Evolutionary conservation across 1,140 invertebrate species (phyloP).

Genomic region (Polyergus mexicanus): DNA sequence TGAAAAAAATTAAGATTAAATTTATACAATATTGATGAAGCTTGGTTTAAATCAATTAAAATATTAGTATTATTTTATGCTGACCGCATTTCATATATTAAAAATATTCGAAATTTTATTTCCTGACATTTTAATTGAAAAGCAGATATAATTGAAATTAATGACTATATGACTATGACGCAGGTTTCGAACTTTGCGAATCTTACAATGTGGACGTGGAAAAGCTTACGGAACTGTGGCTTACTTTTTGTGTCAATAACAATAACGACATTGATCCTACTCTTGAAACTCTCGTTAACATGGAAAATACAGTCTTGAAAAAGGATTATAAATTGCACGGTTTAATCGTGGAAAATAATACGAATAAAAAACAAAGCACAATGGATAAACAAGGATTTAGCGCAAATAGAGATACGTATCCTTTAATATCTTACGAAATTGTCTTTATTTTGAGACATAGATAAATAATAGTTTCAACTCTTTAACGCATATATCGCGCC

Average conservation of each 20-base stretch:
- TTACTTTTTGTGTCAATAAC: slow-evolving; percentile 79
- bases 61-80: neutral
- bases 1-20: neutral
- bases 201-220: slow-evolving; percentile 80
- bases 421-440: slow-evolving; percentile 66
- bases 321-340: slow-evolving; percentile 15
- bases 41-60: too few relatives aligned
- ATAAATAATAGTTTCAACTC: neutral
- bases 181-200: slow-evolving; percentile 83
- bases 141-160: neutral
- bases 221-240: slow-evolving; percentile 83
- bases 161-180: neutral
- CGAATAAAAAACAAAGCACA: slow-evolving; percentile 5
- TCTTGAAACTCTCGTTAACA: slow-evolving; percentile 77
- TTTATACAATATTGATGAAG: neutral
- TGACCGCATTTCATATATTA: neutral
- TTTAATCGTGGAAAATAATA: neutral
- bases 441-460: neutral
- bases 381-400: neutral
- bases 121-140: neutral
- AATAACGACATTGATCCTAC: slow-evolving; percentile 78
- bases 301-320: slow-evolving; percentile 76
- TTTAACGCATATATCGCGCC: neutral
- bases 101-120: neutral
- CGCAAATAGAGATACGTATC: slow-evolving; percentile 69